Evolutionary conservation across 2,797 vertebrate genomes (phyloP).

Genomic region (Pteronotus mesoamericanus): DNA sequence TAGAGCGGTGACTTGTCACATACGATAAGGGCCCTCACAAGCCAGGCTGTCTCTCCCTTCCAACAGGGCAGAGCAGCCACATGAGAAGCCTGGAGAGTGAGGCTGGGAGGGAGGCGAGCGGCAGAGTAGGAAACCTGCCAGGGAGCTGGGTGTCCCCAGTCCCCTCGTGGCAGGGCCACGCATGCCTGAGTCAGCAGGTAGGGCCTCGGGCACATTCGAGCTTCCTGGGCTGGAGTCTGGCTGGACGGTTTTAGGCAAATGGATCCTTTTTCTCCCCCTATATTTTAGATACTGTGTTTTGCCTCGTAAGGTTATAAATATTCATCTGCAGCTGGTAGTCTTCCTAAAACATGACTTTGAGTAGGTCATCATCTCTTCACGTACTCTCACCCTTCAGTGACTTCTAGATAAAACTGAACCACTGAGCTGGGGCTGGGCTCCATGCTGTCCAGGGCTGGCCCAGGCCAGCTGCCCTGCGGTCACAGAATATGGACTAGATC

Average conservation of each 20-base stretch:
- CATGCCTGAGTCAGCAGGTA: fast-evolving
- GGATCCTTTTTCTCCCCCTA: neutral
- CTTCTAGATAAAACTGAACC: neutral
- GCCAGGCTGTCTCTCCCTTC: neutral
- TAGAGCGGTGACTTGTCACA: neutral
- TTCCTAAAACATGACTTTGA: neutral
- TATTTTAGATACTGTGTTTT: neutral
- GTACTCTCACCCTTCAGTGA: neutral
- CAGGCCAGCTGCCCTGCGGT: too few relatives aligned
- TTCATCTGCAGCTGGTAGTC: neutral
- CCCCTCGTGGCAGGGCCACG: fast-evolving
- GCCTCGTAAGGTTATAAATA: neutral
- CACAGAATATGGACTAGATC: neutral
- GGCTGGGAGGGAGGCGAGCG: neutral
- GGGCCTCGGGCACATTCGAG: neutral
- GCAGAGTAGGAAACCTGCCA: neutral
- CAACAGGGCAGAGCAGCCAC: neutral
- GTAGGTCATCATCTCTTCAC: too few relatives aligned
- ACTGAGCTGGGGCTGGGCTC: neutral
- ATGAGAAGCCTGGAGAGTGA: neutral
- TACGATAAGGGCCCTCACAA: neutral
- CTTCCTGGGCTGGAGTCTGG: neutral
- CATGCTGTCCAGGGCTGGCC: neutral
- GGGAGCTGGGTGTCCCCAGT: fast-evolving
- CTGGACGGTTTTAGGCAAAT: neutral